Evolutionary conservation across 2,113 vertebrate genomes (phyloP).

Genomic region (Ia io): DNA sequence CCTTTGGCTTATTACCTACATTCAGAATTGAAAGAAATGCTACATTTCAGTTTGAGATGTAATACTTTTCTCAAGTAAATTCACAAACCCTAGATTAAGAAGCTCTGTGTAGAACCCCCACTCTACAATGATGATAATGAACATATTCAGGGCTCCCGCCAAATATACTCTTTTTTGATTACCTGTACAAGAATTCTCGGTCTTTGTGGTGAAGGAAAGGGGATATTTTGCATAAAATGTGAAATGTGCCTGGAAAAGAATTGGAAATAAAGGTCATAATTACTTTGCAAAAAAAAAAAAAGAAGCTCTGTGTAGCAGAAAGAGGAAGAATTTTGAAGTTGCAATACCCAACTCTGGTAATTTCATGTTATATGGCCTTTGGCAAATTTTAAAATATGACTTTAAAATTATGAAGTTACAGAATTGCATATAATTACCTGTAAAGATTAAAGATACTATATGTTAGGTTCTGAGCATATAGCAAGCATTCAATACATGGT

Average conservation of each 20-base stretch:
- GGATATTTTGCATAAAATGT: conserved; percentile 98
- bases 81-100: neutral
- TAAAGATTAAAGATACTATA: conserved; percentile 8
- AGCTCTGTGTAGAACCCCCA: neutral
- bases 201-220: conserved; percentile 97
- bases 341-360: neutral
- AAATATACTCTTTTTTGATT: conserved; percentile 59
- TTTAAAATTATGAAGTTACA: conserved; percentile 34
- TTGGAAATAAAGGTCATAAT: conserved; percentile 35
- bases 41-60: neutral
- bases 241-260: conserved; percentile 91
- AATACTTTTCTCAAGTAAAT: conserved; percentile 8
- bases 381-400: neutral
- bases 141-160: neutral
- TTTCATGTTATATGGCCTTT: conserved; percentile 23
- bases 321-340: conserved; percentile 15
- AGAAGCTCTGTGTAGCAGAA: neutral
- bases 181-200: conserved; percentile 98
- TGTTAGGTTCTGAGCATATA: neutral
- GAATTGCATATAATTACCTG: neutral
- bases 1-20: neutral
- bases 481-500: neutral
- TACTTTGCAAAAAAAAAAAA: conserved; percentile 58
- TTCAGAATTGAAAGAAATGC: conserved; percentile 6
- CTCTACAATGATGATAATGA: neutral